Percentiles rank a stretch among this genome's conserved stretches.
Evolutionary conservation across 2,888 invertebrate genomes (phyloP).

Genomic region (Harpalus rufipes): DNA sequence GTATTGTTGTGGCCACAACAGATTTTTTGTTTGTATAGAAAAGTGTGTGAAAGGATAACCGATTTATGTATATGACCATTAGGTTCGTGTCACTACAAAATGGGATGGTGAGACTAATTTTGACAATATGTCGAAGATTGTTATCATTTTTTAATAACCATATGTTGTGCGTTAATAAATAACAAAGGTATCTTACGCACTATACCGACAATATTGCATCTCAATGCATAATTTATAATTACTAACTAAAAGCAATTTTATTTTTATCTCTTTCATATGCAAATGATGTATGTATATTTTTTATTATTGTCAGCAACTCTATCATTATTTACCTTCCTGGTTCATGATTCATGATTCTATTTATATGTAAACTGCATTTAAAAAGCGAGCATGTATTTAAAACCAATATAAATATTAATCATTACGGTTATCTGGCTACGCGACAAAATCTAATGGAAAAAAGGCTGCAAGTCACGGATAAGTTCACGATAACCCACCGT

Average conservation of each 20-base stretch:
- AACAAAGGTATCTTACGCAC: no score
- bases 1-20: no score
- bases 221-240: no score
- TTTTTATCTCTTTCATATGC: not conserved
- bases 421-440: slow-evolving; percentile 30
- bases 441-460: slow-evolving; percentile 57
- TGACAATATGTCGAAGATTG: no score
- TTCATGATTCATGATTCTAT: slow-evolving; percentile 38
- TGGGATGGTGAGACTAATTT: no score
- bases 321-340: not conserved
- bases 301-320: not conserved
- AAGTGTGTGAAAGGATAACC: no score
- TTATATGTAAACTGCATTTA: slow-evolving; percentile 42
- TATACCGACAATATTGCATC: no score
- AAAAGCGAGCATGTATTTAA: slow-evolving; percentile 51
- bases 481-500: slow-evolving; percentile 43
- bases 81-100: no score
- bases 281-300: not conserved
- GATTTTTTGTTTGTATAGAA: no score
- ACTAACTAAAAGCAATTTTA: not conserved
- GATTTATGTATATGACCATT: no score
- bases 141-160: no score
- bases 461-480: slow-evolving; percentile 39
- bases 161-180: no score
- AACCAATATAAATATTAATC: slow-evolving; percentile 59